Conservation (phyloP, 2,113 vertebrate species). For the Diadophis punctatus region DNA sequence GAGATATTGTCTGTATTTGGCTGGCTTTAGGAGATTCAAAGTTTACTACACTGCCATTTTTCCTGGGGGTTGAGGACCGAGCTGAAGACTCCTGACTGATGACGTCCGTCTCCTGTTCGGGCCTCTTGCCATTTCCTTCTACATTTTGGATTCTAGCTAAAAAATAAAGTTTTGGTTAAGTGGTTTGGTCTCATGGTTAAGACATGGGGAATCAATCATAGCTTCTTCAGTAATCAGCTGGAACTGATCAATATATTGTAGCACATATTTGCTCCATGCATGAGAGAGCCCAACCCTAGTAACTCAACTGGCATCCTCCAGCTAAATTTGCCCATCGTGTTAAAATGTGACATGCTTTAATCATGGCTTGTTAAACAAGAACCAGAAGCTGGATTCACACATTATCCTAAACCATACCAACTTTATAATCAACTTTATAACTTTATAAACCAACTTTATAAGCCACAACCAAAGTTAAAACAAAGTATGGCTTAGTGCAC, state of each 20-base stretch:
- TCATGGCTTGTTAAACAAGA: neutral
- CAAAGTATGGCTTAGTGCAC: neutral
- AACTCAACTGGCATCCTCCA: neutral
- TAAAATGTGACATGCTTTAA: neutral
- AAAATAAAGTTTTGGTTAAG: slow-evolving; percentile 1
- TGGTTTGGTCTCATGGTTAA: no score
- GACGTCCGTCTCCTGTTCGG: slow-evolving; percentile 75
- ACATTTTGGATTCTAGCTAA: slow-evolving; percentile 80
- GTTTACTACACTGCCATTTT: slow-evolving; percentile 74
- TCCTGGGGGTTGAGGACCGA: slow-evolving; percentile 65
- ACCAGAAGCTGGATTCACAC: neutral
- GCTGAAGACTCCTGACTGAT: slow-evolving; percentile 74
- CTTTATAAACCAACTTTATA: no score
- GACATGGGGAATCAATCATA: neutral
- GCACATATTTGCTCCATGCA: neutral
- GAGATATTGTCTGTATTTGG: slow-evolving; percentile 77
- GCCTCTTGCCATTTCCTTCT: slow-evolving; percentile 72
- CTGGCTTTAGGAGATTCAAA: slow-evolving; percentile 74
- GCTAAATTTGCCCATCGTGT: neutral
- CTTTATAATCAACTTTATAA: no score
- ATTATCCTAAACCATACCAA: neutral
- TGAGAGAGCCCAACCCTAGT: neutral
- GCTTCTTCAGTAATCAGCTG: neutral
- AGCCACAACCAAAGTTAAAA: neutral
- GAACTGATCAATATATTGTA: neutral